Evolutionary conservation across 2,797 vertebrate species (phyloP), one percentile per base, ranked within the genome.

Genomic region (Girardinus metallicus): DNA sequence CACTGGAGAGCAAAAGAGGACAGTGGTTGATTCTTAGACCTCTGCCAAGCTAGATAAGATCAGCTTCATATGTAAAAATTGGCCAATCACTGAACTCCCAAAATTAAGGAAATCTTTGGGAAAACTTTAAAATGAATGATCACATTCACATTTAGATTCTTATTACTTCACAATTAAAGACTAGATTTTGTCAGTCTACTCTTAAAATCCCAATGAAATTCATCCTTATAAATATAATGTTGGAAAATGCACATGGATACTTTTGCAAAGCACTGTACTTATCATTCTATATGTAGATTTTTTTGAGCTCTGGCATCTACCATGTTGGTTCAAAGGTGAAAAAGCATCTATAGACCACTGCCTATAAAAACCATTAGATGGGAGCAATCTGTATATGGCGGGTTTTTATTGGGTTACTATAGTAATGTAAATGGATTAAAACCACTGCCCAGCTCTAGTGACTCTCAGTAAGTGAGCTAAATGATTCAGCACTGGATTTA

Each of bases 391-490:
- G 26, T 83, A 81, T 83, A 82, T 62, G 66, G 72, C 75, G 64
- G 73, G 74, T 74, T 90, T 84, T 93, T 83, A 94, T 93, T 90
- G 78, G 86, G 88, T 94, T 93, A 93, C 89, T 79, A 83, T 87
- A 87, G 90, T 82, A 53, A 83, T 80, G 79, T 91, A 92, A 94
- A 87, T 87, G 78, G 89, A 88, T 93, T 93, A 89, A 84, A 92
- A 83, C 77, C 87, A 70, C 74, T 53, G 80, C 83, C 87, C 73
- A 79, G 83, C 89, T 90, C 83, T 73, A 85, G 77, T 70, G 87
- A 88, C 83, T 93, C 85, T 81, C 76, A 79, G 7, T 83, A 83
- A 92, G 86, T 72, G 85, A 86, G 83, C 85, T 89, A 86, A 92
- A 90, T 86, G 88, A 90, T 90, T 89, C 86, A 80, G 77, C 44